Evolutionary conservation across 1,140 invertebrate species (phyloP), one percentile per base, ranked within the genome.

Genomic region (Rhagoletis pomonella): DNA sequence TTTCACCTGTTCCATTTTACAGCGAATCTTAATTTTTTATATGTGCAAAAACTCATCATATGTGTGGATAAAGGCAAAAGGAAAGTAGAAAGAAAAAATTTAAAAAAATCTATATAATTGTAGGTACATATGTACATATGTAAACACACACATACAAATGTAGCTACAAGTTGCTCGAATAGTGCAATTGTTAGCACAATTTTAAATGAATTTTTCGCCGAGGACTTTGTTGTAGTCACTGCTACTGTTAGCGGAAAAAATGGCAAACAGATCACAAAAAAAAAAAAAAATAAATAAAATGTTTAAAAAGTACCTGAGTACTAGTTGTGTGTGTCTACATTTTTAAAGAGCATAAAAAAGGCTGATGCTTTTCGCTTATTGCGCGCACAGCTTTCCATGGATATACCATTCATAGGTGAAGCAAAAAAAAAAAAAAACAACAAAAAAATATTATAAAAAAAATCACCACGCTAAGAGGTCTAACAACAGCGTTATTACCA

Each of bases 161-260:
- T 81, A 29, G 29, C 1, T 29, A 29, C 29, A 55, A 55, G 44
- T 73, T 58, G 6, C 73, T 4, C 47, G 73, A 81, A 81, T 73
- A 55, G 73, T 55, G 73, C 73, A 29, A 55, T 81, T 81, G 73
- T 58, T 81, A 81, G 73, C 73, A 81, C 73, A 81, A 81, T 47
- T 81, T 81, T 81, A 55, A 81, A 81, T 81, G 73, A 81, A 81
- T 81, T 81, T 55, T 55, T 29, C 73, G 44, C 17, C 47, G 42
- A 39, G 0, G n/a, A 0, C 69, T 5, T 12, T 3, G 17, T 55
- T 50, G 17, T 81, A 55, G 44, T 17, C 55, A 47, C n/a, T 55
- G 73, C 47, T 50, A 55, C 60, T 62, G 73, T 55, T 42, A 10
- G 67, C 3, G 12, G 12, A 14, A 73, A 73, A 73, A 73, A 81